phyloP scores from a whole-genome alignment of 2,797 vertebrate species.

The Borostomias antarcticus region DNA sequence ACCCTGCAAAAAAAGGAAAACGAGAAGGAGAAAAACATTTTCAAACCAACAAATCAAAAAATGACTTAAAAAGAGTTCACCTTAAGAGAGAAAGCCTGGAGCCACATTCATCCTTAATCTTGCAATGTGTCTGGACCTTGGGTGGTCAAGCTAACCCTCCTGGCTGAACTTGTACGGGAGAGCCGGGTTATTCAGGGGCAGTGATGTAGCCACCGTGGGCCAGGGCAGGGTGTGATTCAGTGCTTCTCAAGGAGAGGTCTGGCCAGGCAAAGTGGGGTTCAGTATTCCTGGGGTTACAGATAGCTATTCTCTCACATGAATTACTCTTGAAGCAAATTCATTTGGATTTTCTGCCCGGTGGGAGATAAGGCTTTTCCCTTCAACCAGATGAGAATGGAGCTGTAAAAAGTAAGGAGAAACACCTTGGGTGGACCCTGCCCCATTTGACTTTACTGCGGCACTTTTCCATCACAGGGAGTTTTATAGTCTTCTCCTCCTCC shows the following conservation, averaged over 20 bases:
- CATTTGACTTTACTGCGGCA: constrained; percentile 35
- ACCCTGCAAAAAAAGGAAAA: constrained; percentile 27
- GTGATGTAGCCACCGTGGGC: constrained; percentile 52
- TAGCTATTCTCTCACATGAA: constrained; percentile 70
- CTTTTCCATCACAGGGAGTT: constrained; percentile 48
- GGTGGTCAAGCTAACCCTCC: constrained; percentile 41
- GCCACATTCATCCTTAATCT: constrained; percentile 50
- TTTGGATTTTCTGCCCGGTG: constrained; percentile 63
- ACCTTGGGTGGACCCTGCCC: constrained; percentile 23
- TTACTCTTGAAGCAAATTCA: constrained; percentile 72
- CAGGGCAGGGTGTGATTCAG: constrained; percentile 29
- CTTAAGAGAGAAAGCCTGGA: constrained; percentile 39
- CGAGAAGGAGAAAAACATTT: constrained; percentile 32
- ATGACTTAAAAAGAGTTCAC: constrained; percentile 31
- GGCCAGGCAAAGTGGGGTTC: constrained; percentile 39
- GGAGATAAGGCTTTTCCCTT: constrained; percentile 60
- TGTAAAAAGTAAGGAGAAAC: constrained; percentile 26
- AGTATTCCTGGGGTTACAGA: constrained; percentile 31
- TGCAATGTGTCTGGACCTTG: constrained; percentile 46
- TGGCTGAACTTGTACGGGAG: constrained; percentile 53
- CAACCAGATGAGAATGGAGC: not conserved
- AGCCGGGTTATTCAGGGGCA: constrained; percentile 50
- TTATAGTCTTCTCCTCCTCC: constrained; percentile 27
- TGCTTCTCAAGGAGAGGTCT: constrained; percentile 49
- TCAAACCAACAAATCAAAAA: constrained; percentile 44